Conservation (phyloP, 1,140 invertebrate species). For the Brachionus plicatilis region DNA sequence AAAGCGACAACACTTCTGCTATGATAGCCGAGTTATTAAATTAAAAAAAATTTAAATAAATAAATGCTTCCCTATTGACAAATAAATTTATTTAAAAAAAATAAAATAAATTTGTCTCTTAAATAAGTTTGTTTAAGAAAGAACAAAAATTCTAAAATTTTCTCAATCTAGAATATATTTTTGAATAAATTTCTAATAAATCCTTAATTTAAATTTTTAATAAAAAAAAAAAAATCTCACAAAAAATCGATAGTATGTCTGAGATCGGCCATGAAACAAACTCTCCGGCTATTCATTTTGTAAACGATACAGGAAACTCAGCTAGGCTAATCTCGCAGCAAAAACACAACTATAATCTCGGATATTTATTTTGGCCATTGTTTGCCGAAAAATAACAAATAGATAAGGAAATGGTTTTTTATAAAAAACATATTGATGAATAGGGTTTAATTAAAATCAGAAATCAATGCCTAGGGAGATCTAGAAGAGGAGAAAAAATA, state of each 20-base stretch:
- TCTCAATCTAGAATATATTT: too few relatives aligned
- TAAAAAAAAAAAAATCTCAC: too few relatives aligned
- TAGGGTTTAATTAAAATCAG: background rate
- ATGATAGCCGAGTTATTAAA: too few relatives aligned
- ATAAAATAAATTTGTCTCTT: too few relatives aligned
- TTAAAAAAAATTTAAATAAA: too few relatives aligned
- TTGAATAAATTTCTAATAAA: too few relatives aligned
- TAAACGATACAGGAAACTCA: background rate
- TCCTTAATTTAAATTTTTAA: too few relatives aligned
- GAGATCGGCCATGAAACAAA: background rate
- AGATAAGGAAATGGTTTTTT: slow-evolving; percentile 19
- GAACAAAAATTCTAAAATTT: too few relatives aligned
- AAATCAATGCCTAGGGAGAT: background rate
- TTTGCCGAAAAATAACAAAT: background rate
- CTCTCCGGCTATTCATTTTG: background rate
- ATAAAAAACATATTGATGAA: background rate
- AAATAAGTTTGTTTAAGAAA: too few relatives aligned
- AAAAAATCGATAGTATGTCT: background rate
- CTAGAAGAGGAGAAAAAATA: background rate
- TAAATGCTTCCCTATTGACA: too few relatives aligned
- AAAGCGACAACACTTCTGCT: too few relatives aligned
- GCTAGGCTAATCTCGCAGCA: background rate
- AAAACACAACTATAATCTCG: background rate
- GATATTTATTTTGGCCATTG: background rate
- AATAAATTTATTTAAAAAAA: too few relatives aligned